Evolutionary conservation across 2,797 vertebrate species (phyloP).

Genomic region (Danio jaintianensis): DNA sequence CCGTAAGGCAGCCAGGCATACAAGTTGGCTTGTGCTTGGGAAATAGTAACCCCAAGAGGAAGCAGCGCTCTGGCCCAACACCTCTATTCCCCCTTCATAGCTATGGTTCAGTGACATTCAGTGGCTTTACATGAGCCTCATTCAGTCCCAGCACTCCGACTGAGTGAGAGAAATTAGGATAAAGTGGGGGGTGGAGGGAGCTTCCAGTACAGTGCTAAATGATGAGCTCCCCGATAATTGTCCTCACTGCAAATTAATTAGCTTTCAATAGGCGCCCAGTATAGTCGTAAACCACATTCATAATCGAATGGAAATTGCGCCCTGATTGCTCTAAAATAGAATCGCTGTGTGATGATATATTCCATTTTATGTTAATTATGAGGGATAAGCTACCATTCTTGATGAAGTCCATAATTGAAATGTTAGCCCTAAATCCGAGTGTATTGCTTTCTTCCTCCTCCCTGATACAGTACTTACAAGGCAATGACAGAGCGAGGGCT

Average conservation of each 20-base stretch:
- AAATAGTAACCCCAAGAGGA: slow-evolving; percentile 74
- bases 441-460: slow-evolving; percentile 20
- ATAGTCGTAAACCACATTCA: slow-evolving; percentile 62
- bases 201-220: slow-evolving; percentile 41
- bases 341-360: slow-evolving; percentile 61
- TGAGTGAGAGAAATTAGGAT: slow-evolving; percentile 65
- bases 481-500: slow-evolving; percentile 53
- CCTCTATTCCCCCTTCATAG: slow-evolving; percentile 59
- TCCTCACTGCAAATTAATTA: slow-evolving; percentile 61
- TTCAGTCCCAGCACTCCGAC: slow-evolving; percentile 65
- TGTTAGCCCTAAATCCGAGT: slow-evolving; percentile 51
- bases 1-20: slow-evolving; percentile 56
- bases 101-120: slow-evolving; percentile 73
- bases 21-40: slow-evolving; percentile 73
- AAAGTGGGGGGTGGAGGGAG: slow-evolving; percentile 23
- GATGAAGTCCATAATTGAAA: slow-evolving; percentile 56
- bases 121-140: slow-evolving; percentile 62
- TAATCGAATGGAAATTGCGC: slow-evolving; percentile 63
- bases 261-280: slow-evolving; percentile 59
- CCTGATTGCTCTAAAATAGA: slow-evolving; percentile 64
- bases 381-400: slow-evolving; percentile 59
- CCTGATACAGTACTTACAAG: slow-evolving; percentile 49
- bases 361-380: slow-evolving; percentile 63
- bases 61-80: slow-evolving; percentile 50
- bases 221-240: slow-evolving; percentile 56